Evolutionary conservation across 1,140 invertebrate genomes (phyloP), one percentile per base, ranked within the genome.

Genomic region (Halictus rubicundus): DNA sequence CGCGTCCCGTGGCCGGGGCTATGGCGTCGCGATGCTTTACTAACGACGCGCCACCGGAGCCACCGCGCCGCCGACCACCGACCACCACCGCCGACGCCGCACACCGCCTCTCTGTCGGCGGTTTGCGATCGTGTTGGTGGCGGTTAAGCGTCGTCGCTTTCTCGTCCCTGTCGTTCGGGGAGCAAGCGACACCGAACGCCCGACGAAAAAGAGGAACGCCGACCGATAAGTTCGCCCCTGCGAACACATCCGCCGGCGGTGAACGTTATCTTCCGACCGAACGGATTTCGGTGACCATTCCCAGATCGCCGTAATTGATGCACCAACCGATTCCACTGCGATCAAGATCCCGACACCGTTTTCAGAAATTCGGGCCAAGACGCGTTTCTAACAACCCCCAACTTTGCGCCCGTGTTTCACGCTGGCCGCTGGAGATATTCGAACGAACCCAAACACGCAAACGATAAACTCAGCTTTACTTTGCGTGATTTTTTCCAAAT

Each of bases 1-100:
- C 78, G 57, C 73, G 60, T 70, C 57, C 82, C 73, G 60, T 27
- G 42, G 60, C 52, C 49, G 19, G 19, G 25, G 37, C 42, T 42
- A 39, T 63, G 25, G 63, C 79, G 19, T 37, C 49, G 54, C 81
- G 65, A 82, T 82, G 68, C 79, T 85, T 85, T 85, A 88, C 88
- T 79, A 75, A 89, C 23, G 61, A 84, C 65, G 70, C 42, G 10
- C 42, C 42, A 14, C 9, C 42, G 42, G 39, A 46, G 14, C 42
- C 42, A 14, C 42, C 42, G 23, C 57, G 23, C 63, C 49, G 59
- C 68, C 66, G 49, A 80, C 59, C 70, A 16, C 39, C 46, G 32
- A 54, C 16, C 61, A 12, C 27, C 49, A 54, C 16, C 61, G 8
- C 27, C 49, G 32, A 54, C 71, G 21, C 42, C 42, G 12, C 49